These are phyloP conservation scores for Melanaphis sacchari DNA, from an alignment of 1,140 invertebrate genomes.

Conservation along the genomic window DNA sequence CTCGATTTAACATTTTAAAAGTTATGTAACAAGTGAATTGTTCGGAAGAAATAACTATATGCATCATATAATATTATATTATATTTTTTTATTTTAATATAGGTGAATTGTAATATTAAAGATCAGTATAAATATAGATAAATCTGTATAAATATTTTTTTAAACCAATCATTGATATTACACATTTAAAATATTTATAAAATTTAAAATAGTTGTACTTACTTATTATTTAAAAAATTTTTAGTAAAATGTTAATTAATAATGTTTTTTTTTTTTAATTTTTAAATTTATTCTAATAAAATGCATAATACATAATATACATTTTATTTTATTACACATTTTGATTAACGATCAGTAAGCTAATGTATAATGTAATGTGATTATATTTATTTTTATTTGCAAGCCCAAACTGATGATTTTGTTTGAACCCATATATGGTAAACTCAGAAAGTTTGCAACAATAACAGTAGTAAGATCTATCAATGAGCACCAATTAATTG, in stretches of 20 bases:
- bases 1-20: background rate
- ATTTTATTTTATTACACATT: background rate
- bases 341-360: background rate
- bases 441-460: conserved; percentile 30
- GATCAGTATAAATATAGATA: background rate
- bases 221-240: background rate
- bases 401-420: background rate
- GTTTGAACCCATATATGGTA: background rate
- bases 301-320: background rate
- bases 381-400: background rate
- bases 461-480: background rate
- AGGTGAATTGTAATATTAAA: background rate
- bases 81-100: background rate
- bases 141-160: background rate
- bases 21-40: background rate
- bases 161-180: background rate
- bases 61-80: background rate
- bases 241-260: background rate
- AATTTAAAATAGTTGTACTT: background rate
- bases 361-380: background rate
- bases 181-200: background rate
- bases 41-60: background rate
- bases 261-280: background rate
- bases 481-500: background rate
- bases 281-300: background rate